Base-by-base conservation (phyloP, 1,140 invertebrate species). In the Drosophila suzukii region DNA sequence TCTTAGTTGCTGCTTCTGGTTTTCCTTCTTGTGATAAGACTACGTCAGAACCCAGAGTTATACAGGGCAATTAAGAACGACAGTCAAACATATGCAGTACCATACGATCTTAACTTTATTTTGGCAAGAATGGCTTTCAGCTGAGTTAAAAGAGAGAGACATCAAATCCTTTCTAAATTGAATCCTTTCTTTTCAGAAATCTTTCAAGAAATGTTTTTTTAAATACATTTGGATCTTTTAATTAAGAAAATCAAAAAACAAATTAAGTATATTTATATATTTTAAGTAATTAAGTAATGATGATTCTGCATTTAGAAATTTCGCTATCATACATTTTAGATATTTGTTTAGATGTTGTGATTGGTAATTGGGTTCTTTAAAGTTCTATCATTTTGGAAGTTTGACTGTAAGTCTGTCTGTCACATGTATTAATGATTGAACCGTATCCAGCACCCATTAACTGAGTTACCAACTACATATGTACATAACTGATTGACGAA, bases 31-130 rank as follows among this genome's bases (percentile, higher is more conserved):
- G 24, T 34, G 71, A 75, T 75, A 75, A 75, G 58, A 57, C 81
- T 78, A 65, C 62, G 67, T 68, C 51, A 63, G 74, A 41, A 46
- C 10, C 27, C 46, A 46, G 15, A 46, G 39, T 11, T 49, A 81
- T 73, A 84, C 77, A 74, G 50, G 73, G 57, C 72, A 84, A 85
- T 84, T 80, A 85, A 84, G 68, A 74, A 65, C 49, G 47, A 51
- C 47, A 56, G 41, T 55, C 20, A 20, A 50, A 15, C 15, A 13
- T 20, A 15, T 10, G 7, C 7, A 6, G 8, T 34, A n/a, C 11
- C 4, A 39, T 13, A 39, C 38, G 13, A 39, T 46, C 43, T 4
- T 20, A 46, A 46, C 8, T 46, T 20, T 12, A 4, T 12, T 12
- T 8, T 17, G 17, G 15, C 3, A 8, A 20, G 11, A 4, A 32